phyloP scores from a whole-genome alignment of 1,140 invertebrate genomes.

The Pseudomyrmex dendroicus region DNA sequence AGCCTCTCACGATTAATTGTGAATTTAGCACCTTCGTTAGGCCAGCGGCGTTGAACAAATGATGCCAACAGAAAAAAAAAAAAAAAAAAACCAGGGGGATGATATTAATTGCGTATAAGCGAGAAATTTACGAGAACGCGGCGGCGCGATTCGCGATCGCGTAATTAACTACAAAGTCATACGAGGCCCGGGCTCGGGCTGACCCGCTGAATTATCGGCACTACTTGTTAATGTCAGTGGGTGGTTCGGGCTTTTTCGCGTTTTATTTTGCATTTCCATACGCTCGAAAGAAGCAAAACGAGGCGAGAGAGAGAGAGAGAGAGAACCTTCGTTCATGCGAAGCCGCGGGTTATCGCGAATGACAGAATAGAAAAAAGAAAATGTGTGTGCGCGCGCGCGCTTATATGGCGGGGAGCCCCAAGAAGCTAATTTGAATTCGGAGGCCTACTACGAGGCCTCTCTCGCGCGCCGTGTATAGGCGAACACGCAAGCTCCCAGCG shows the following conservation, averaged over 20 bases:
- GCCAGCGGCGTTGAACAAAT: conserved; percentile 34
- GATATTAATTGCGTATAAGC: conserved; percentile 54
- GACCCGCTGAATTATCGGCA: conserved; percentile 60
- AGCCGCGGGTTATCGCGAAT: conserved; percentile 62
- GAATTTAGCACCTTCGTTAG: conserved; percentile 56
- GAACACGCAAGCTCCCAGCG: conserved; percentile 66
- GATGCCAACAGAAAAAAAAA: not conserved
- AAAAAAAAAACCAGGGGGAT: not conserved
- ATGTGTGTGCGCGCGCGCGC: conserved; percentile 38
- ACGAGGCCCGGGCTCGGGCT: conserved; percentile 28
- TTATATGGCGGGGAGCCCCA: conserved; percentile 15
- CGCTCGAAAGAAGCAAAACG: not conserved
- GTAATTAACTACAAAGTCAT: conserved; percentile 61
- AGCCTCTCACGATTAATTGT: conserved; percentile 39
- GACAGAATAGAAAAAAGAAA: conserved; percentile 72
- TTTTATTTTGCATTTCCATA: conserved; percentile 53
- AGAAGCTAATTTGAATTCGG: conserved; percentile 72
- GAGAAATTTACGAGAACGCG: conserved; percentile 49
- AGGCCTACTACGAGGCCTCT: conserved; percentile 40
- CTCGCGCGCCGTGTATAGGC: conserved; percentile 56
- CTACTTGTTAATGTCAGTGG: conserved; percentile 62
- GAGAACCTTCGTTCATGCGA: conserved; percentile 39
- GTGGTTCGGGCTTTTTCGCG: conserved; percentile 47
- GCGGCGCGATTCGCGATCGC: conserved; percentile 48
- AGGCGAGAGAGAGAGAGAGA: not conserved